Conservation (phyloP, 1,140 invertebrate genomes). For the Branchinecta lynchi region DNA sequence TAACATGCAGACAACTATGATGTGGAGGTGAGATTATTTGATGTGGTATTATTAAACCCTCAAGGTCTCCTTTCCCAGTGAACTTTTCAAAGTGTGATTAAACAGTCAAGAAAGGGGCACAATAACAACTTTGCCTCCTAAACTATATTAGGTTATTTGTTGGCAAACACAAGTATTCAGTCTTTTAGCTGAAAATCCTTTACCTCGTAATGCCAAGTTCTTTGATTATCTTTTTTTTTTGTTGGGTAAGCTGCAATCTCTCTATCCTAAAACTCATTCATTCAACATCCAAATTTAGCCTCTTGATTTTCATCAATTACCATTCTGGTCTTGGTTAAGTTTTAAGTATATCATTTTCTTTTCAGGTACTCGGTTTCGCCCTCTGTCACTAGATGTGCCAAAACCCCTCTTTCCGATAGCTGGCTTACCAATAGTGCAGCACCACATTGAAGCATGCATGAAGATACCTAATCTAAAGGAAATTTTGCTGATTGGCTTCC, state of each 20-base stretch:
- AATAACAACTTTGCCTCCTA: too few species aligned
- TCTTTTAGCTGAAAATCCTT: too few species aligned
- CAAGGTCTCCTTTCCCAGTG: too few species aligned
- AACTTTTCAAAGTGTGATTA: too few species aligned
- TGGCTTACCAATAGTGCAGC: slow-evolving; percentile 83
- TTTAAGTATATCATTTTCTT: slow-evolving; percentile 26
- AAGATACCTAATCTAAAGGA: slow-evolving; percentile 64
- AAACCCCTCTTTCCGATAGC: slow-evolving; percentile 95
- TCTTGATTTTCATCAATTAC: slow-evolving; percentile 11
- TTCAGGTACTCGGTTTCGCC: slow-evolving; percentile 85
- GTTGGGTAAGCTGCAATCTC: background rate
- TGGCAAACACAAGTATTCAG: too few species aligned
- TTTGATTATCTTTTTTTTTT: slow-evolving; percentile 8
- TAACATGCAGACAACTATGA: too few species aligned
- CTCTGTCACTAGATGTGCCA: slow-evolving; percentile 84
- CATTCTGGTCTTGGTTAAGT: slow-evolving; percentile 5
- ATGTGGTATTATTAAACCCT: too few species aligned
- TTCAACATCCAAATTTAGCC: background rate
- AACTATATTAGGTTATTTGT: too few species aligned
- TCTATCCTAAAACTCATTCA: background rate
- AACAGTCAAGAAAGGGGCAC: too few species aligned
- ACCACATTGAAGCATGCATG: slow-evolving; percentile 88
- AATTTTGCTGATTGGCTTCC: slow-evolving; percentile 87
- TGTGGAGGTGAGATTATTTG: too few species aligned
- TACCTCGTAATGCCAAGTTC: too few species aligned